Evolutionary conservation across 2,888 invertebrate species (phyloP).

Genomic region (Amphipoea oculea): DNA sequence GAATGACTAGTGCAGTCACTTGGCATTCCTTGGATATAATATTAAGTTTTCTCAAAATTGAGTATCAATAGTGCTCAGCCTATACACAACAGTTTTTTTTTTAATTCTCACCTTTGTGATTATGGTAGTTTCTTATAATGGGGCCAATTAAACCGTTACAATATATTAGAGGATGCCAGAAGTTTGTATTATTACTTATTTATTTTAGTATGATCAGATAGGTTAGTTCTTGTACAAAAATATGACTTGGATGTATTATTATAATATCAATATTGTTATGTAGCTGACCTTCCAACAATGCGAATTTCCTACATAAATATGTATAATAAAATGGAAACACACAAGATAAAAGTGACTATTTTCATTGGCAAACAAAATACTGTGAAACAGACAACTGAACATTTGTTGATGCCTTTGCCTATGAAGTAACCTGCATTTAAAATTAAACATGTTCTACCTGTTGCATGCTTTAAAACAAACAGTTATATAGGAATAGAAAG

Average conservation of each 20-base stretch:
- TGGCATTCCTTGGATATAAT: background rate
- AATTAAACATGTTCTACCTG: background rate
- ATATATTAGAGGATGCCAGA: background rate
- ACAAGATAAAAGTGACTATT: background rate
- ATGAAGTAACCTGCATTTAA: background rate
- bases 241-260: background rate
- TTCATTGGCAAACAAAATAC: background rate
- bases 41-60: too few relatives aligned
- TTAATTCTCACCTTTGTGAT: background rate
- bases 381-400: background rate
- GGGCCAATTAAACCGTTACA: background rate
- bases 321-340: background rate
- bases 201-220: background rate
- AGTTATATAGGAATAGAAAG: background rate
- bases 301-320: background rate
- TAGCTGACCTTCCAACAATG: conserved; percentile 8
- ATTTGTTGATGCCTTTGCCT: background rate
- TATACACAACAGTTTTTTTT: background rate
- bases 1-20: background rate
- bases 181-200: too few relatives aligned
- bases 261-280: background rate
- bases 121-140: background rate
- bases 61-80: background rate
- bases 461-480: background rate
- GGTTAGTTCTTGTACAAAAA: background rate